These are phyloP conservation scores for Thereva nobilitata DNA, from an alignment of 2,888 invertebrate species.

Conservation along the genomic window DNA sequence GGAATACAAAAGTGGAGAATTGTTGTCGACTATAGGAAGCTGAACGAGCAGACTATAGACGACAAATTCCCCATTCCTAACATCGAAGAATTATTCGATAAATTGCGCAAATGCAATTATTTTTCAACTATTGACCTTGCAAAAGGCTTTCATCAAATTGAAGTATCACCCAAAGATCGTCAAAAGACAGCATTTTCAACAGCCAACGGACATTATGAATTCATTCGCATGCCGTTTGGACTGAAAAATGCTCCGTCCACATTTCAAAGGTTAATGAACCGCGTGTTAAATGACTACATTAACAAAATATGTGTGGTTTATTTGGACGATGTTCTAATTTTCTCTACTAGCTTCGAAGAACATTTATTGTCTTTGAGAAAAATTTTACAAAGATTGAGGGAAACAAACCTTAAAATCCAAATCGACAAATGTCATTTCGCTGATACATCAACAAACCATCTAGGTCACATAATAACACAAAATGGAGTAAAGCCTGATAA, in stretches of 20 bases:
- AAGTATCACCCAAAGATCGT: constrained; percentile 42
- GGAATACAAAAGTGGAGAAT: constrained; percentile 29
- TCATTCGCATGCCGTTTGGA: constrained; percentile 4
- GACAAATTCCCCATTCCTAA: constrained; percentile 44
- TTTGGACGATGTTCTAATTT: constrained; percentile 44
- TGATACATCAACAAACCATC: constrained; percentile 38
- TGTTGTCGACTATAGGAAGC: constrained; percentile 28
- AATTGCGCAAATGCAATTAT: constrained; percentile 44
- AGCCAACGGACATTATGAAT: constrained; percentile 48
- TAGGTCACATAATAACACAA: constrained; percentile 46
- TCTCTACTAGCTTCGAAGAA: constrained; percentile 39
- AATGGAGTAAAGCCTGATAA: constrained; percentile 47
- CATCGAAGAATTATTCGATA: constrained; percentile 45
- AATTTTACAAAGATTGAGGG: constrained; percentile 19
- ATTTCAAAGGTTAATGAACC: too few species aligned
- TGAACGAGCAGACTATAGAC: constrained; percentile 42
- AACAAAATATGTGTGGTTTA: too few species aligned
- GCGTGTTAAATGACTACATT: too few species aligned
- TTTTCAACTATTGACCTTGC: constrained; percentile 45
- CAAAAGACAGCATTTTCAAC: constrained; percentile 49
- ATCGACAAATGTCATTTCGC: constrained; percentile 37
- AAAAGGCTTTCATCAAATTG: constrained; percentile 47
- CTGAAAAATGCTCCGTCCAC: too few species aligned
- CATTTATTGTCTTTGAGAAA: constrained; percentile 35
- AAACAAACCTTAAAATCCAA: constrained; percentile 40